These are phyloP conservation scores for Ophion obscuratus DNA, from an alignment of 2,888 invertebrate species.

Conservation along the genomic window DNA sequence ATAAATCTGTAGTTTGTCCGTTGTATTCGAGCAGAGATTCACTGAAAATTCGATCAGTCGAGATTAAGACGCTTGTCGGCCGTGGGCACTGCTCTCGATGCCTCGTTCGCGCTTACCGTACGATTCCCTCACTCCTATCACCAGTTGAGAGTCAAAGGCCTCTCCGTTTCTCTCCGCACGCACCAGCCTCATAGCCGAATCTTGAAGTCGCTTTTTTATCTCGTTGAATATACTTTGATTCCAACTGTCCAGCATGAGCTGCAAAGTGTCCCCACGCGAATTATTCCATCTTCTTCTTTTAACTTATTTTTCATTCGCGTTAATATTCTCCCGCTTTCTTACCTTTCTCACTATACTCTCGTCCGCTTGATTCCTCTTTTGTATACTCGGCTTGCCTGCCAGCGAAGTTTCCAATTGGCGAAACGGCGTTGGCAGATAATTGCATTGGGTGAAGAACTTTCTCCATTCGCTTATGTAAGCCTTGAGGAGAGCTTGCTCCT, in stretches of 20 bases:
- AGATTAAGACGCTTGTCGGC: neutral
- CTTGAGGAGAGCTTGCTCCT: conserved; percentile 97
- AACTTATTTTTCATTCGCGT: neutral
- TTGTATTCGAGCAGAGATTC: conserved; percentile 96
- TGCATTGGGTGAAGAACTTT: conserved; percentile 98
- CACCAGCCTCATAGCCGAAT: conserved; percentile 98
- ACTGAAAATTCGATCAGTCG: conserved; percentile 86
- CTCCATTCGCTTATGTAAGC: conserved; percentile 99
- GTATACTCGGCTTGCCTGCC: conserved; percentile 87
- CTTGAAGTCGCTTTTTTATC: conserved; percentile 96
- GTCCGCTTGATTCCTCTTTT: conserved; percentile 86
- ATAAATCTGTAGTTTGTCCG: conserved; percentile 97
- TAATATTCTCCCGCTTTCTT: conserved; percentile 35
- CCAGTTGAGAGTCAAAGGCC: conserved; percentile 98
- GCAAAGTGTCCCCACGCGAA: conserved; percentile 71
- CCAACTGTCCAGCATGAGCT: conserved; percentile 99
- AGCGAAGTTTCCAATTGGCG: conserved; percentile 95
- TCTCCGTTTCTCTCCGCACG: conserved; percentile 98
- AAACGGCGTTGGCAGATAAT: conserved; percentile 98
- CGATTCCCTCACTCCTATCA: conserved; percentile 98
- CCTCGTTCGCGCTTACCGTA: conserved; percentile 88
- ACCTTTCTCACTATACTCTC: conserved; percentile 95
- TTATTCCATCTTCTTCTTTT: neutral
- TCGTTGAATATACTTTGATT: conserved; percentile 98
- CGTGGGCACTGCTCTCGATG: neutral